phyloP scores from a whole-genome alignment of 2,797 vertebrate species.

The Okamejei kenojei region DNA sequence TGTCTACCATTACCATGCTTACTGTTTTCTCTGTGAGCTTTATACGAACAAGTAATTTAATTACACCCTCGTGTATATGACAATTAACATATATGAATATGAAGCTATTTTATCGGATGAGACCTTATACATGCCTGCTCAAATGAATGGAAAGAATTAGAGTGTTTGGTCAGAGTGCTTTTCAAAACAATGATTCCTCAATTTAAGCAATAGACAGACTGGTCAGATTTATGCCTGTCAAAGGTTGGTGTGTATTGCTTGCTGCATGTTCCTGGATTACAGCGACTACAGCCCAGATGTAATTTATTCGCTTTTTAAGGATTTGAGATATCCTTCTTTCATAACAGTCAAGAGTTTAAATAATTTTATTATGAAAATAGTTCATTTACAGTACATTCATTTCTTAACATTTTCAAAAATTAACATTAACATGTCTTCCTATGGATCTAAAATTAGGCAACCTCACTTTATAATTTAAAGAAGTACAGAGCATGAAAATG shows the following conservation, averaged over 20 bases:
- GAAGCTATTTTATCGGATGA: background rate
- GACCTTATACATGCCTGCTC: background rate
- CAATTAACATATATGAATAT: no score
- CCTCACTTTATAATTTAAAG: background rate
- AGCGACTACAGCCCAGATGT: background rate
- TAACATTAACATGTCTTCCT: background rate
- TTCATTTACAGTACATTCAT: background rate
- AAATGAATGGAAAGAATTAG: background rate
- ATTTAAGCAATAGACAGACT: background rate
- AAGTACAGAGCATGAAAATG: background rate
- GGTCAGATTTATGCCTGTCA: background rate
- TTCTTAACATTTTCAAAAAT: background rate
- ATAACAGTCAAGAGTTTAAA: background rate
- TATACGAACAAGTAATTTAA: no score
- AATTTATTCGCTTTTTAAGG: background rate
- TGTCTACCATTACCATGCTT: no score
- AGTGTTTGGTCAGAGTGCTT: background rate
- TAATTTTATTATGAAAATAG: conserved; percentile 11
- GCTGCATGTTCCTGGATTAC: background rate
- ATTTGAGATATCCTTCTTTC: background rate
- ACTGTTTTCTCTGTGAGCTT: no score
- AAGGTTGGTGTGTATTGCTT: background rate
- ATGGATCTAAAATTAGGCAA: background rate
- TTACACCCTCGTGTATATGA: no score
- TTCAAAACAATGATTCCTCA: background rate